Evolutionary conservation across 2,888 invertebrate genomes (phyloP).

Genomic region (Phytoseiulus persimilis): DNA sequence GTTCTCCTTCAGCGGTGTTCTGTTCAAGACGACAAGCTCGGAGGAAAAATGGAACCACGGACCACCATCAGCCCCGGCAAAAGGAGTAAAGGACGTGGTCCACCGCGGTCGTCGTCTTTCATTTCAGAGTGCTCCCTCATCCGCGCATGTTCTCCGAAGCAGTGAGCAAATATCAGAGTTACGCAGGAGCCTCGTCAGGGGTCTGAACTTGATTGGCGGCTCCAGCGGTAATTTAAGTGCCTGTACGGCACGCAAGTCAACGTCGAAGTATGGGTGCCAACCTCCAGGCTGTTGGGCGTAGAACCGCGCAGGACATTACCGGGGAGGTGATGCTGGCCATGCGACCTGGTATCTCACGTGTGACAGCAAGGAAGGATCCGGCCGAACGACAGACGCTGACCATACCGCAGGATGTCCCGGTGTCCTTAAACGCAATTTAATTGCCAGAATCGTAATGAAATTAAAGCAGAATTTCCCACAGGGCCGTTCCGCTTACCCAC

Average conservation of each 20-base stretch:
- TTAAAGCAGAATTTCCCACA: slow-evolving; percentile 9
- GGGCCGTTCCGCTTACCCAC: not conserved
- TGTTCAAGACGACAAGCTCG: not conserved
- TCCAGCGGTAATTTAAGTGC: not conserved
- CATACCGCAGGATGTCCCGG: not conserved
- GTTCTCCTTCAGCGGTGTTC: not conserved
- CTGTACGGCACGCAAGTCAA: not conserved
- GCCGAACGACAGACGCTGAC: not conserved
- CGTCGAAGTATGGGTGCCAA: not conserved
- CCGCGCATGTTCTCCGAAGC: not conserved
- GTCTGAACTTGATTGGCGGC: not conserved
- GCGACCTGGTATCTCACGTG: not conserved
- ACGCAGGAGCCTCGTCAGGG: not conserved
- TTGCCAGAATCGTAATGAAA: slow-evolving; percentile 35
- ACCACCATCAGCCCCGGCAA: not conserved
- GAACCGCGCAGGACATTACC: not conserved
- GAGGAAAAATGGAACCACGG: not conserved
- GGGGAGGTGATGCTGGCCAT: not conserved
- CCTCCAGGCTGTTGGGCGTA: not conserved
- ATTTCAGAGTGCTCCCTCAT: not conserved
- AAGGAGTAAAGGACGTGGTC: not conserved
- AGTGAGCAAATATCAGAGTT: not conserved
- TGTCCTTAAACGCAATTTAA: slow-evolving; percentile 38
- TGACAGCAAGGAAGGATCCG: not conserved
- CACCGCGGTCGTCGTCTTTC: not conserved